Base-by-base conservation (phyloP, 2,113 vertebrate species). In the Pseudorectes ferrugineus region DNA sequence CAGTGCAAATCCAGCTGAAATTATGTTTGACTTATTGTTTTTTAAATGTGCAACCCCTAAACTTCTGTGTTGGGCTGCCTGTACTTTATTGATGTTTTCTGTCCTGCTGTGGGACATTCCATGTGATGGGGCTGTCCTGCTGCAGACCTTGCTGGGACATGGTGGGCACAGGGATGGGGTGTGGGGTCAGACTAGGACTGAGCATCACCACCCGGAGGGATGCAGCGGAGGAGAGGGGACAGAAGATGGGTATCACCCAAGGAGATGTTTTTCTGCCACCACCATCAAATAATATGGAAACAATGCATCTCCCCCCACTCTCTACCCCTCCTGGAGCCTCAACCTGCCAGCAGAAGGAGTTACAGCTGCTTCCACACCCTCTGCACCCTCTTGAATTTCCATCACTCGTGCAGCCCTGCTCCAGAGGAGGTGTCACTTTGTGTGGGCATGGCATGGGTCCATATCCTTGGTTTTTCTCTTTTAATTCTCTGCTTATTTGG, bases 361-460 rank as follows among this genome's bases (percentile, higher is more conserved):
- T 54, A 9, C 5, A 68, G 63, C 52, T 9, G 2, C 40, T 63
- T 59, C 67, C 67, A 86, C 22, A 72, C 16, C 20, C 28, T n/a
- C 63, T 51, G 82, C 48, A 54, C 9, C 11, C 38, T 33, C 54
- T 10, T 46, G 68, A 24, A 18, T 66, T 55, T 11, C 63, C 36
- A 23, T 31, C 40, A 2, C 58, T 42, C 2, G 33, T 15, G 21
- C 85, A 29, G 28, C 33, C 25, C 38, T 13, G 0, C 48, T 54
- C 67, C 49, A 28, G 28, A 3, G 2, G 18, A 33, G 12, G 4
- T 2, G 3, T n/a, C 4, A 2, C 52, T 52, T 25, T 11, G 6
- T 4, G 2, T 4, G 35, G 42, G 42, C 15, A 20, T 12, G 72
- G 48, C n/a, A 33, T 0, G 0, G 12, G 4, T 8, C 57, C 4